Evolutionary conservation across 1,140 invertebrate species (phyloP), one percentile per base, ranked within the genome.

Genomic region (Anastrepha obliqua): DNA sequence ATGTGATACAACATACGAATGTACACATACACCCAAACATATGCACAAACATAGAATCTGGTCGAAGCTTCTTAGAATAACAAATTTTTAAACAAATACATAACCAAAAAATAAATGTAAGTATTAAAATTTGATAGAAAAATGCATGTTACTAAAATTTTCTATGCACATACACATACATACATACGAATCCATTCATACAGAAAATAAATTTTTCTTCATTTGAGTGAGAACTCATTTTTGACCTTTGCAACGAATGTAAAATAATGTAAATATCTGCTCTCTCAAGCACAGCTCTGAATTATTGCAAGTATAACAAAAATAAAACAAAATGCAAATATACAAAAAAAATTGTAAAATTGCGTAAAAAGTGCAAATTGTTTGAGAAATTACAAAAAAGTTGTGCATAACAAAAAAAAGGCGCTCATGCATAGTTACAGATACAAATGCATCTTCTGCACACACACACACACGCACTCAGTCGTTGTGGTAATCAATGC

Each of bases 341-440:
- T 17, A 47, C 17, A 74, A 74, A 74, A 74, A 74, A 44, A 74
- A 74, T 62, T 74, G 42, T 74, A 15, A 74, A 74, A 74, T 74
- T 74, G 67, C 67, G 67, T 74, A 74, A 74, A 74, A 74, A 74
- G 11, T 74, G 42, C 67, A 74, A 74, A 8, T 74, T 74, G 60
- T n/a, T 17, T 8, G 60, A 62, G 60, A 17, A 62, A 62, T 5
- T 62, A 5, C 17, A 62, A 62, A 62, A 11, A 62, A 62, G 60
- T 62, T 3, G 17, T 1, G 5, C 1, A 74, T 15, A 74, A 74
- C 17, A 15, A 74, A 74, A 74, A 74, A 47, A 44, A 42, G 13
- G 39, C 17, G 39, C 29, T 42, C 20, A 11, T 67, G 20, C 29
- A 67, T 67, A 67, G 65, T 67, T 9, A 47, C 44, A 74, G 67